These are phyloP conservation scores for Sprattus sprattus DNA, from an alignment of 2,113 vertebrate species.

Conservation along the genomic window DNA sequence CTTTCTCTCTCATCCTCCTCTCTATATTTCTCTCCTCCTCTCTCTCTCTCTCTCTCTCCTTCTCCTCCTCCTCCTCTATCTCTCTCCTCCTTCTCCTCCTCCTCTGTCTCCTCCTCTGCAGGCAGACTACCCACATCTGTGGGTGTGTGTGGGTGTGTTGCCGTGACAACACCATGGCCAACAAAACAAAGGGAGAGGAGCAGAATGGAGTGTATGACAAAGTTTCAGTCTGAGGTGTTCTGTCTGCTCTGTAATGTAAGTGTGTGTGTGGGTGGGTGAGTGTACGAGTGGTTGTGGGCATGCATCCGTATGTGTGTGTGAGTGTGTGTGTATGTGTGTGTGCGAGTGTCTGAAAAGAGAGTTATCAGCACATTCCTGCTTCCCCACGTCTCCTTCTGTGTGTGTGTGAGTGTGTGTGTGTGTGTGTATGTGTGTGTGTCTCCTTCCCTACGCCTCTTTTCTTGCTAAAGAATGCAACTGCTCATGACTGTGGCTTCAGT, in stretches of 20 bases:
- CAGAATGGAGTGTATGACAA: neutral
- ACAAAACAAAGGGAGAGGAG: neutral
- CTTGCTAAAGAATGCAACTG: conserved; percentile 36
- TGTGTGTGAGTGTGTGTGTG: too few species aligned
- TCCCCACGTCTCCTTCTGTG: conserved; percentile 54
- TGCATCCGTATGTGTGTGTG: neutral
- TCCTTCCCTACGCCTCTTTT: conserved; percentile 32
- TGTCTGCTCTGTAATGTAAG: neutral
- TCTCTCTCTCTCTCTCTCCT: neutral
- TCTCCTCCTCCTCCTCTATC: too few species aligned
- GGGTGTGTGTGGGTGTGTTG: neutral
- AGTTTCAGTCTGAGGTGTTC: neutral
- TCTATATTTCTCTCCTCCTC: too few species aligned
- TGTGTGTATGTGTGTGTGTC: neutral
- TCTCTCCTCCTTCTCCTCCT: too few species aligned
- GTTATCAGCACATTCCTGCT: conserved; percentile 74
- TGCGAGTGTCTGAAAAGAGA: conserved; percentile 62
- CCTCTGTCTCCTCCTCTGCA: neutral
- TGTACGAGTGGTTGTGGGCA: neutral
- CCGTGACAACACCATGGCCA: neutral
- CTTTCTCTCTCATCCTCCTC: neutral
- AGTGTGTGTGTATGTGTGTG: conserved; percentile 41
- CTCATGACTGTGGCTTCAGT: conserved; percentile 44
- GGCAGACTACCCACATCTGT: neutral
- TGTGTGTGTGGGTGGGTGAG: neutral